Evolutionary conservation across 1,140 invertebrate genomes (phyloP), one percentile per base, ranked within the genome.

Genomic region (Leguminivora glycinivorella): DNA sequence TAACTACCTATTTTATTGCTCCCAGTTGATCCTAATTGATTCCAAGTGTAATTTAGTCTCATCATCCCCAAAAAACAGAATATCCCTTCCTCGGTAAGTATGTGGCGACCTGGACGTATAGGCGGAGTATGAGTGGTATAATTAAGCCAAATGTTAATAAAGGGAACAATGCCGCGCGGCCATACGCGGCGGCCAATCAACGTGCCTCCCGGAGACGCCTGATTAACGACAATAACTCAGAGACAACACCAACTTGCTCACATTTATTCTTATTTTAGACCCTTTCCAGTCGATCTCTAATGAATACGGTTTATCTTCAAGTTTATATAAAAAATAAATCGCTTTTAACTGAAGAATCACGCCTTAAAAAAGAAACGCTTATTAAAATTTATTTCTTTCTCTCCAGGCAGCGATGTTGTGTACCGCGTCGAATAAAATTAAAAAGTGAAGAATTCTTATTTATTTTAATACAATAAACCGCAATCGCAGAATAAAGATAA

Each of bases 361-460:
- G 89, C 89, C 89, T 91, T 90, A 89, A 91, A 91, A 91, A 91
- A 91, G 86, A 89, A 91, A 90, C 88, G 87, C 89, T 91, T 91
- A 91, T 91, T 91, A 91, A 91, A 91, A 90, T 91, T 91, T 91
- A 91, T 91, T 91, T 91, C 89, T 91, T 89, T 91, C 87, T 91
- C 87, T 84, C 83, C 80, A 84, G 87, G 85, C 84, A 83, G 86
- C 83, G 79, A 84, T 87, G 89, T 89, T 88, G 88, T 90, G 89
- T 91, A 88, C 87, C 82, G 79, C 76, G 86, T 78, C 80, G 84
- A 91, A 91, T 90, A 91, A 91, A 91, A 91, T 91, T 91, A 91
- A 91, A 91, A 90, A 91, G 88, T 89, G 88, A 87, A 88, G 88
- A 91, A 91, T 91, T 91, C 89, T 91, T 91, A 91, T 91, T 91